phyloP scores from a whole-genome alignment of 2,113 vertebrate species.

The Platysteira castanea region DNA sequence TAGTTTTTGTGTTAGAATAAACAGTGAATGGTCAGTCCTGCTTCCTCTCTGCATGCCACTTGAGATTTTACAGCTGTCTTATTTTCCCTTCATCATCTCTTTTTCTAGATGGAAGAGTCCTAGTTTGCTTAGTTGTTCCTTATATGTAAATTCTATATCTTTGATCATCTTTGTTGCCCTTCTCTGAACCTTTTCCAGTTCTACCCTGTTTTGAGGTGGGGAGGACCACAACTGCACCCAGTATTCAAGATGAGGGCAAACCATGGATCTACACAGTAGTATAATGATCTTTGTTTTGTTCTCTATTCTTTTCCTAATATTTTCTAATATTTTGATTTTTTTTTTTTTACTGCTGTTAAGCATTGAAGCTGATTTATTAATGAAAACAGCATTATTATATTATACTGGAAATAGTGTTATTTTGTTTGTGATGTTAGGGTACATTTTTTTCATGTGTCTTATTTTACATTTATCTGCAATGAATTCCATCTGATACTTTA shows the following conservation, averaged over 20 bases:
- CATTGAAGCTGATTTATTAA: constrained; percentile 50
- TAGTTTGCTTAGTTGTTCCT: constrained; percentile 61
- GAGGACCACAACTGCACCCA: constrained; percentile 56
- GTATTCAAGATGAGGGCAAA: constrained; percentile 68
- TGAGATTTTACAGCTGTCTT: constrained; percentile 34
- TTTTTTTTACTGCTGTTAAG: constrained; percentile 8
- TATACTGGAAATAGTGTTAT: constrained; percentile 7
- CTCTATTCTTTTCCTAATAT: constrained; percentile 47
- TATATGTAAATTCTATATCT: constrained; percentile 46
- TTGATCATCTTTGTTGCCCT: constrained; percentile 60
- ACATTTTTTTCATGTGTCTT: constrained; percentile 14
- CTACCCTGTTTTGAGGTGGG: constrained; percentile 63
- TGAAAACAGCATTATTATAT: constrained; percentile 24
- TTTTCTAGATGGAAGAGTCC: constrained; percentile 49
- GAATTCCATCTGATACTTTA: constrained; percentile 25
- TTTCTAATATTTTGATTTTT: constrained; percentile 53
- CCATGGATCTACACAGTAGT: constrained; percentile 64
- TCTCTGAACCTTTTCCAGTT: constrained; percentile 68
- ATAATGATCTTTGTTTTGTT: constrained; percentile 63
- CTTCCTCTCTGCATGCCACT: constrained; percentile 16
- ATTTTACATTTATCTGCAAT: neutral
- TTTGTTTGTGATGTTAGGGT: neutral
- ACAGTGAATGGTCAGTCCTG: neutral
- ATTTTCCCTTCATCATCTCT: constrained; percentile 33
- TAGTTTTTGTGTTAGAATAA: neutral